Base-by-base conservation (phyloP, 2,888 invertebrate genomes). In the Agriopis marginaria region DNA sequence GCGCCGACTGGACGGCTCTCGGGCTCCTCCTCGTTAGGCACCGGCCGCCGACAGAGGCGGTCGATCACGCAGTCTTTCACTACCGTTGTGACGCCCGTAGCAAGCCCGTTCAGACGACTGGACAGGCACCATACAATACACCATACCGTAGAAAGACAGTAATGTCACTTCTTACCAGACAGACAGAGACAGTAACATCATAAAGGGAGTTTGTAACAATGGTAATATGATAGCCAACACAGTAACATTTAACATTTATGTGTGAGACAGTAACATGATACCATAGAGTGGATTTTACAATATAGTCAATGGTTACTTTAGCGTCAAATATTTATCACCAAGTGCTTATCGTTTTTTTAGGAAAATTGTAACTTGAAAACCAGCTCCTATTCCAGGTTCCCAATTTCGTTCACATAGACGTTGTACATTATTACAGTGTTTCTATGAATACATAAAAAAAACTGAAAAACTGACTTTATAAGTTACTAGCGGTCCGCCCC, bases 51-150 rank as follows among this genome's bases (percentile, higher is more conserved):
- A 83, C 92, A 95, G 86, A 95, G 95, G 71, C 95, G 94, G 86
- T 96, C 96, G 81, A 96, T 95, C 78, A 96, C 95, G 87, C 96
- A 96, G 87, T 95, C 96, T 86, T 96, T 96, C 82, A 97, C 95
- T 75, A 96, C 95, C 64, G 95, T 95, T 47, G 96, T 95, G 76
- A 97, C 95, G 61, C 97, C 97, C 54, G 96, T 95, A 60, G 96
- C 96, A 79, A 97, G 90, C 80, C 97, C 97, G 88, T 96, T 96
- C 81, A 97, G 90, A 78, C 96, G 95, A 85, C 97, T 97, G 91
- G 54, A 69, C 14, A 58, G 14, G 39, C 6, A 17, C 58, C 11
- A 49, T 42, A 59, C n/a, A 49, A 55, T 60, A 63, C 9, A 51
- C 44, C 45, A 17, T 8, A 56, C 11, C 45, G 12, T 55, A 56